Base-by-base conservation (phyloP, 2,888 invertebrate species). In the Melolontha melolontha region DNA sequence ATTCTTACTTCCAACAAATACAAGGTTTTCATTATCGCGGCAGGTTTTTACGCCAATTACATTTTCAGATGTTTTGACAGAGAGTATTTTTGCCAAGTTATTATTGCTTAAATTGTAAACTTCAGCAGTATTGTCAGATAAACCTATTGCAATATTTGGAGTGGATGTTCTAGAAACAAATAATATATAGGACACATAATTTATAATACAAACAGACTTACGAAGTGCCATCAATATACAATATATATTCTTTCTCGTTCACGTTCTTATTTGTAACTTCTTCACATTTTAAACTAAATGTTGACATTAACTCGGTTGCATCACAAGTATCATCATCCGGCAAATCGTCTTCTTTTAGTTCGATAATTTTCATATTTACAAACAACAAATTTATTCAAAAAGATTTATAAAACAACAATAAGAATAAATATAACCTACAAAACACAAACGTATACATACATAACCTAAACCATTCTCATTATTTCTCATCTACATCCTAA, bases 21-120 rank as follows among this genome's bases (percentile, higher is more conserved):
- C 73, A 50, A 89, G 80, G 77, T 88, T 82, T 59, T 85, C 86
- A 62, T 89, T 87, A 14, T 81, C 83, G 0, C 85, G 85, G 75
- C 87, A 86, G 77, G 89, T 90, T 72, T 87, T 88, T 7, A 89
- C 82, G 62, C 88, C 89, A 0, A 87, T 84, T 6, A 90, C 79
- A 1, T 81, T 76, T 51, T 86, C 84, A 44, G 79, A 74, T 75
- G 86, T 83, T 66, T 83, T 79, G 55, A 88, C 78, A 67, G 84
- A 79, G 78, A 78, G 71, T 39, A 75, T 70, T 74, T 76, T 79
- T 1, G 65, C 81, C 44, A 87, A 70, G 4, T 77, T 77, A 39
- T 78, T 79, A 54, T 84, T 81, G 4, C 81, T 79, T 22, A 88
- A 78, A 63, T 84, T 84, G 73, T 86, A 87, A 12, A 89, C 77